Percentiles rank a stretch among this genome's conserved stretches.
Conservation (phyloP, 2,113 vertebrate species). For the Smithornis capensis region DNA sequence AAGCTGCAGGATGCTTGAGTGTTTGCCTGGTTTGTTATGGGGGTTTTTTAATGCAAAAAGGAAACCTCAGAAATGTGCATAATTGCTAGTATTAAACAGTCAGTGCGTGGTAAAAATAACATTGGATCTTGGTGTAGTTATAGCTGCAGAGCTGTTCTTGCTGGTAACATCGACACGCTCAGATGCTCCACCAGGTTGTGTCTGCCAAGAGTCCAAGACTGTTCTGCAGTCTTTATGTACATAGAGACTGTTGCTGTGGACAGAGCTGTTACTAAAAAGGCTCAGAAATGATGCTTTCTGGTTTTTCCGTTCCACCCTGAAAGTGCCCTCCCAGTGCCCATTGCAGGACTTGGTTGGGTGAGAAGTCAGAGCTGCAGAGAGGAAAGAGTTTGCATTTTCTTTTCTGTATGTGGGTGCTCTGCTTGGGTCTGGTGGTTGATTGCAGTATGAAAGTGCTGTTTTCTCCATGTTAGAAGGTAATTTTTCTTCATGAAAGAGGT, state of each 20-base stretch:
- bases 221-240: not conserved
- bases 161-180: not conserved
- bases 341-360: not conserved
- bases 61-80: conserved; percentile 2
- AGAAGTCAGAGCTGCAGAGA: not conserved
- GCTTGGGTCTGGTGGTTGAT: fast-evolving
- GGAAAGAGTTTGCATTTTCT: not conserved
- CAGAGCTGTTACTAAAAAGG: conserved; percentile 1
- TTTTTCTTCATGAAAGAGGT: not conserved
- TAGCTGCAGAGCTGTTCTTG: not conserved
- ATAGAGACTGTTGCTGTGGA: conserved; percentile 38
- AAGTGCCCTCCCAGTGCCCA: not conserved
- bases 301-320: not conserved
- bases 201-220: not conserved
- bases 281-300: not conserved
- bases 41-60: not conserved
- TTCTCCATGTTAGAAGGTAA: not conserved
- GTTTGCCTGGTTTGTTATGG: not conserved
- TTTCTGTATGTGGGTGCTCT: not conserved
- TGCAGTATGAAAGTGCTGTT: not conserved
- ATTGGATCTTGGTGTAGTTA: not conserved
- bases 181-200: not conserved
- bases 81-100: not conserved
- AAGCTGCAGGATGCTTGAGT: not conserved
- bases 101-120: not conserved